Evolutionary conservation across 2,888 invertebrate genomes (phyloP), one percentile per base, ranked within the genome.

Genomic region (Drosophila vallismaia): DNA sequence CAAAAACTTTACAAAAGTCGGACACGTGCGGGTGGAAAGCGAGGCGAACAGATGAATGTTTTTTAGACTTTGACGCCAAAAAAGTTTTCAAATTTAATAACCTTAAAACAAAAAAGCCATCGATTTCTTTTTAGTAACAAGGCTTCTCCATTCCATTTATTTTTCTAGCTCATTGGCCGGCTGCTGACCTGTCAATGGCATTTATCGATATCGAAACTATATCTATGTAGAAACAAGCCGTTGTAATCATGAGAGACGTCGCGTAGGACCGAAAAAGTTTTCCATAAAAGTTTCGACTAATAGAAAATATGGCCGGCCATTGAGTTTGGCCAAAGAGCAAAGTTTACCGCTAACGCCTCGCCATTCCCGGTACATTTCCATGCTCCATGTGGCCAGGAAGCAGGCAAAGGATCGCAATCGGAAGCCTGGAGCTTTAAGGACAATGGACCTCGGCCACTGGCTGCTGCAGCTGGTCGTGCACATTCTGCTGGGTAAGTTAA

Each of bases 1-100:
- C 4, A 4, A 44, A 53, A 79, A 83, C 74, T 74, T 84, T 76
- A 56, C 38, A 29, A 75, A 80, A 71, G 58, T 71, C 77, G 66
- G 51, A 74, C 60, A 58, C 69, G 53, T 60, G 53, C 71, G 46
- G 50, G 53, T 19, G 56, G 40, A 6, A 38, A 8, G 40, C 10
- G 24, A 4, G 45, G 3, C 10, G 19, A 5, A 42, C 8, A 19
- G 53, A 50, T 33, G 51, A 62, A 52, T 66, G 55, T 33, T 71
- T 74, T 55, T 50, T 60, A 62, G 57, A 67, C 75, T 73, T 71
- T 77, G 86, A 75, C 82, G 82, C 80, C 77, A 76, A 77, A 74
- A 88, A 86, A 86, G 67, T 87, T 86, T 88, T 81, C 73, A 77
- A 88, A 85, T 88, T 88, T 79, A 85, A 86, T 88, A 79, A 79